Base-by-base conservation (phyloP, 1,140 invertebrate genomes). In the Drosophila bifasciata region DNA sequence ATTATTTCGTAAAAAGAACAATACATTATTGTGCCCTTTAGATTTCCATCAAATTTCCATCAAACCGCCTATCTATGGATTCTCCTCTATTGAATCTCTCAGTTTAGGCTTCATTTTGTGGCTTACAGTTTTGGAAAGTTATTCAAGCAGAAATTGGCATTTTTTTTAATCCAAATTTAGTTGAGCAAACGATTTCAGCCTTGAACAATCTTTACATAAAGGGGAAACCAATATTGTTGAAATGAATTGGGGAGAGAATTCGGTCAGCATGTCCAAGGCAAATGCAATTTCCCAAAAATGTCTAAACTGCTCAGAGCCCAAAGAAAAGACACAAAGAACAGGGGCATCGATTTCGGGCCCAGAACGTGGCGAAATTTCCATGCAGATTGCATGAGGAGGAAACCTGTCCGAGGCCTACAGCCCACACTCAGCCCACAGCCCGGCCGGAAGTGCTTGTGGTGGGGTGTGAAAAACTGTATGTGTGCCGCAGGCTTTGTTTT, bases 391-490 rank as follows among this genome's bases (percentile, higher is more conserved):
- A 45, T 25, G 36, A 41, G 25, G 5, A 23, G 15, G 40, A 41
- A 9, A 3, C 28, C 43, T 58, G 25, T 39, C 66, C 44, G 56
- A 69, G 66, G 66, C 64, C 51, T 58, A 69, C 48, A 49, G 41
- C 36, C 16, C 4, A 11, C 43, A n/a, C n/a, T n/a, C n/a, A 11
- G 16, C 43, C 43, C 7, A 44, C 7, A 44, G 15, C 8, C 9
- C 51, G 15, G 17, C 9, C 51, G 67, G 67, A 69, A 70, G 51
- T 69, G 40, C 28, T 17, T 49, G 28, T 49, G 40, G 28, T 66
- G 48, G 25, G 46, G 39, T 28, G 40, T 45, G 15, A 67, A 67
- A 67, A 61, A 67, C 45, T 66, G 63, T 66, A 28, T 48, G 16
- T 19, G 19, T 3, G 63, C 28, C 48, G 39, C 16, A 15, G 48